Percentiles rank a stretch among this genome's conserved stretches.
These are phyloP conservation scores for Sebastes nivosus DNA, from an alignment of 2,797 vertebrate species.

Conservation along the genomic window DNA sequence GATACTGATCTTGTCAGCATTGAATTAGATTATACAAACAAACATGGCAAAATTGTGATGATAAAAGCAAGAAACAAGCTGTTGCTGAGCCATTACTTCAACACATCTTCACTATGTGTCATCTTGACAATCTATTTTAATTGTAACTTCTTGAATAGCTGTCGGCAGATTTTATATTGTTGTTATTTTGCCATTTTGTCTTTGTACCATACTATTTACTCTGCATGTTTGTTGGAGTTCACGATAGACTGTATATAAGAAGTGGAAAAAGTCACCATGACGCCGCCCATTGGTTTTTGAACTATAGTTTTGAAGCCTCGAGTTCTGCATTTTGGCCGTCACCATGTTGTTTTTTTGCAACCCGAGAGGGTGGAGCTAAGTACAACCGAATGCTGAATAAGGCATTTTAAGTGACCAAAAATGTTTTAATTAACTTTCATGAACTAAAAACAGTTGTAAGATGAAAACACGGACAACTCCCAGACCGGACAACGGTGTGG, in stretches of 20 bases:
- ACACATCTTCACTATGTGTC: background rate
- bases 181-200: background rate
- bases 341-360: too few species aligned
- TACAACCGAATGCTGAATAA: too few species aligned
- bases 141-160: background rate
- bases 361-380: too few species aligned
- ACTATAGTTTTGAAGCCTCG: too few species aligned
- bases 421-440: too few species aligned
- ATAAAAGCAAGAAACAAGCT: conserved; percentile 3
- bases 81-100: background rate
- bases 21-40: background rate
- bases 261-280: too few species aligned
- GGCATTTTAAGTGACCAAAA: too few species aligned
- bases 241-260: background rate
- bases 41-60: background rate
- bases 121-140: background rate
- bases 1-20: background rate
- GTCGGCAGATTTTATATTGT: conserved; percentile 6
- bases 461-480: too few species aligned
- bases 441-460: too few species aligned
- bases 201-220: background rate
- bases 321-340: too few species aligned
- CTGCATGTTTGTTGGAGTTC: background rate
- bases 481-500: too few species aligned
- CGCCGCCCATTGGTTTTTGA: too few species aligned